Conservation (phyloP, 2,888 invertebrate genomes). For the Anoncus sp. region DNA sequence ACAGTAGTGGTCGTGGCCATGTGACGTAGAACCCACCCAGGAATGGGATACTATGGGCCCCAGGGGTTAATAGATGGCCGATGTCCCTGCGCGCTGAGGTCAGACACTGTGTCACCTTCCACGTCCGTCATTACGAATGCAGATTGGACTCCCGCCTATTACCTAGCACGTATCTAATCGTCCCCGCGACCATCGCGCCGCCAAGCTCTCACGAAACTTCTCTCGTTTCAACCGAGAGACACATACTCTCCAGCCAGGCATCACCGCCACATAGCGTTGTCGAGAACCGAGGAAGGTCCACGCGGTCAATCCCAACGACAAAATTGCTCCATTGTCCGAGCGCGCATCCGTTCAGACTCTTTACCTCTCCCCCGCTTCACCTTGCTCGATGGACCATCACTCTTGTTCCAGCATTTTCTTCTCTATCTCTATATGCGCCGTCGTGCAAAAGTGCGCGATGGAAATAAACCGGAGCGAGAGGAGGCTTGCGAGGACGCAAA, state of each 20-base stretch:
- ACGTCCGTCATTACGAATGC: conserved; percentile 80
- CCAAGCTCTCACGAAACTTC: conserved; percentile 74
- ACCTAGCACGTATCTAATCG: conserved; percentile 75
- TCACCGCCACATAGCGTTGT: neutral
- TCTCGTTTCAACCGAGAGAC: conserved; percentile 51
- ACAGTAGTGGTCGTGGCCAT: conserved; percentile 42
- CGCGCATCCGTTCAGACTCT: conserved; percentile 50
- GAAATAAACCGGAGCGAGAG: conserved; percentile 52
- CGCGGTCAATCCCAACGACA: conserved; percentile 59
- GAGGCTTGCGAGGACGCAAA: conserved; percentile 42
- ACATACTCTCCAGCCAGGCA: neutral
- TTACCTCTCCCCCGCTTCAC: neutral
- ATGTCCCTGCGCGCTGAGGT: conserved; percentile 75
- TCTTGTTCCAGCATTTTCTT: conserved; percentile 11
- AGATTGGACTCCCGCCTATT: conserved; percentile 78
- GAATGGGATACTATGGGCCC: conserved; percentile 69
- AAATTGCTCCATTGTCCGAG: conserved; percentile 73
- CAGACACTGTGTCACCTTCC: conserved; percentile 79
- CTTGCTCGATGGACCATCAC: too few relatives aligned
- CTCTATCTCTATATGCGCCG: neutral
- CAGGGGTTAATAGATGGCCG: conserved; percentile 80
- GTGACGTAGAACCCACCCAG: conserved; percentile 67
- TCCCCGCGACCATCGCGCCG: conserved; percentile 62
- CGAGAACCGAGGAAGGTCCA: neutral
- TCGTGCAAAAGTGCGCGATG: conserved; percentile 52